Conservation (phyloP, 1,140 invertebrate species). For the Drosophila seguyi region DNA sequence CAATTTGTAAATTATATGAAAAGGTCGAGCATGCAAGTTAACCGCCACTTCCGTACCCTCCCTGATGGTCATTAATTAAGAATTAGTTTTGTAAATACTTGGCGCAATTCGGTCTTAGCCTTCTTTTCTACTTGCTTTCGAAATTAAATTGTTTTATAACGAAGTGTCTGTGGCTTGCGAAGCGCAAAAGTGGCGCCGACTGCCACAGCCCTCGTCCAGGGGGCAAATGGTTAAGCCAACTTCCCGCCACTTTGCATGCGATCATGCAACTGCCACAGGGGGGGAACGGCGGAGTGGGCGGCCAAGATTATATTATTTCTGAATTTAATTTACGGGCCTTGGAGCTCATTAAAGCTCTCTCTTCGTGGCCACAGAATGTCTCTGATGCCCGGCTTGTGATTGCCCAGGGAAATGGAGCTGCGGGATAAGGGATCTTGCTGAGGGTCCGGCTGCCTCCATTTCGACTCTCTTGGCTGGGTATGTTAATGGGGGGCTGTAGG, state of each 20-base stretch:
- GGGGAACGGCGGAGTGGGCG: conserved; percentile 13
- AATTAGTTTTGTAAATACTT: conserved; percentile 81
- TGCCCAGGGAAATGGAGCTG: conserved; percentile 38
- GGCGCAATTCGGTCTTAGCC: conserved; percentile 28
- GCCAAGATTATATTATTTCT: conserved; percentile 63
- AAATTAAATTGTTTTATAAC: conserved; percentile 82
- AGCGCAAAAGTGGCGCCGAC: conserved; percentile 74
- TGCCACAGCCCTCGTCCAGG: conserved; percentile 18
- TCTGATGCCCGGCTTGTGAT: conserved; percentile 58
- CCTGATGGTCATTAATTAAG: conserved; percentile 64
- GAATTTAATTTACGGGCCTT: conserved; percentile 73
- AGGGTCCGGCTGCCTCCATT: not conserved
- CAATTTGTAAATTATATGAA: conserved; percentile 78
- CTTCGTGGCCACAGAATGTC: conserved; percentile 53
- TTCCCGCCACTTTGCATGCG: conserved; percentile 70
- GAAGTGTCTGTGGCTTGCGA: conserved; percentile 76
- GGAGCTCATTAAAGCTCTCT: conserved; percentile 50
- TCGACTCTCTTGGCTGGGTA: conserved; percentile 49
- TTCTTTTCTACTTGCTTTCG: conserved; percentile 5
- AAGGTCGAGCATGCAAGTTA: conserved; percentile 75
- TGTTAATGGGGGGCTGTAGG: conserved; percentile 34
- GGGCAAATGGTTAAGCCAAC: conserved; percentile 39
- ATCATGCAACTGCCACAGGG: conserved; percentile 60
- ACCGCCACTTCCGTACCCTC: conserved; percentile 54
- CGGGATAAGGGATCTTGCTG: conserved; percentile 1